A percentile compares a stretch with the other conserved stretches of the same genome.
Conservation (phyloP, 2,113 vertebrate genomes). For the Zosterops pallidus region DNA sequence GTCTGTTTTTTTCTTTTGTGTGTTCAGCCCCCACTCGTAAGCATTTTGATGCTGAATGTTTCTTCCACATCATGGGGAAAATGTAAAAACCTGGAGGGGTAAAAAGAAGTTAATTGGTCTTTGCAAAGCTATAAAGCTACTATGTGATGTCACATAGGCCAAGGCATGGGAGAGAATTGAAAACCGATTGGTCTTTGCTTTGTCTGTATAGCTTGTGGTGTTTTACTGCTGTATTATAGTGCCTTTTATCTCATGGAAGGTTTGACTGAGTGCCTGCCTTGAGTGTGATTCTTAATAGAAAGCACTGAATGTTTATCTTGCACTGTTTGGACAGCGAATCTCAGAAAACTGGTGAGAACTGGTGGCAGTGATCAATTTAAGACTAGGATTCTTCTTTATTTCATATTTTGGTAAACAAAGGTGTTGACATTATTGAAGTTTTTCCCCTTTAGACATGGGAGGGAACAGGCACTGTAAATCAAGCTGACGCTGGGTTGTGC, state of each 20-base stretch:
- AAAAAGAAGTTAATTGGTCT: background rate
- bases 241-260: background rate
- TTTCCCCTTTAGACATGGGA: background rate
- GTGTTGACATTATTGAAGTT: background rate
- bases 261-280: background rate
- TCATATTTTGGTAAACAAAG: background rate
- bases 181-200: background rate
- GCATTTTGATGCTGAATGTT: background rate
- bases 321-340: background rate
- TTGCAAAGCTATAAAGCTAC: background rate
- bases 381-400: background rate
- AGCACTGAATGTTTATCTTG: background rate
- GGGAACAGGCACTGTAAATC: background rate
- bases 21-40: rapidly evolving
- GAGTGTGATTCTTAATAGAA: background rate
- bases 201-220: background rate
- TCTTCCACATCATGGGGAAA: background rate
- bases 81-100: background rate
- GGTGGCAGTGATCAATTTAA: background rate
- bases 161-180: background rate
- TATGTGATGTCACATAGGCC: background rate
- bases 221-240: background rate
- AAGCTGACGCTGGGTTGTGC: background rate
- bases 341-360: background rate
- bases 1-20: background rate